Percentiles rank a stretch among this genome's conserved stretches.
phyloP scores from a whole-genome alignment of 2,797 vertebrate genomes.

The Chiroxiphia lanceolata region DNA sequence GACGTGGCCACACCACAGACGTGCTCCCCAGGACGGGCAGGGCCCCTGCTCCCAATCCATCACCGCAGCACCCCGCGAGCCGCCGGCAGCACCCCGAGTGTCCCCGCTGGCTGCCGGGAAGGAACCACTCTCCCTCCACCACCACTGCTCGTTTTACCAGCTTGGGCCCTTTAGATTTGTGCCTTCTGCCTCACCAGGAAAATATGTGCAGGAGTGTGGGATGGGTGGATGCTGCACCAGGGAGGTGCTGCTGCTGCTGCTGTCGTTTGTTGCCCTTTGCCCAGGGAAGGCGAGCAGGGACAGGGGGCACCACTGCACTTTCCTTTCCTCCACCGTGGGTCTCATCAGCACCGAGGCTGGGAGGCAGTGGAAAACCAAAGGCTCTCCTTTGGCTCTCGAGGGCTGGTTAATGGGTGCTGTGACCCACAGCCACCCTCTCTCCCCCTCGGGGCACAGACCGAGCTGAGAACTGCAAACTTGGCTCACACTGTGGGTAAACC shows the following conservation, averaged over 20 bases:
- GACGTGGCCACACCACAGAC: accelerated
- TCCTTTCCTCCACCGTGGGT: background rate
- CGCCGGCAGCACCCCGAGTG: background rate
- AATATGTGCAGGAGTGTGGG: background rate
- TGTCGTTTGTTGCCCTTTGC: background rate
- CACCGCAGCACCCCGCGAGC: background rate
- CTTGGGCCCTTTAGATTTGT: background rate
- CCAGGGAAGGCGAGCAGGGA: background rate
- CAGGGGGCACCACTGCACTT: accelerated
- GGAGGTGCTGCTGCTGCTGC: accelerated
- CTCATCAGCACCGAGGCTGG: accelerated
- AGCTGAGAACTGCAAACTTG: background rate
- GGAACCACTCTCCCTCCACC: background rate
- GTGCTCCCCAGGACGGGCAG: accelerated
- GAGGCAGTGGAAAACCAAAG: background rate
- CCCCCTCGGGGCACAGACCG: accelerated
- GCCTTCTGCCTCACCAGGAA: background rate
- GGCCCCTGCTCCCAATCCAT: background rate
- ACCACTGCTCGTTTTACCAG: background rate
- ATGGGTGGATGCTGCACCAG: background rate
- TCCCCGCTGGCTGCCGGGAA: accelerated
- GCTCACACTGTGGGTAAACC: accelerated
- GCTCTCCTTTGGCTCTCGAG: background rate
- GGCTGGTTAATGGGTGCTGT: background rate
- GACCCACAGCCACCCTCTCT: background rate